These are phyloP conservation scores for Agrilus planipennis DNA, from an alignment of 1,140 invertebrate species.

Conservation along the genomic window DNA sequence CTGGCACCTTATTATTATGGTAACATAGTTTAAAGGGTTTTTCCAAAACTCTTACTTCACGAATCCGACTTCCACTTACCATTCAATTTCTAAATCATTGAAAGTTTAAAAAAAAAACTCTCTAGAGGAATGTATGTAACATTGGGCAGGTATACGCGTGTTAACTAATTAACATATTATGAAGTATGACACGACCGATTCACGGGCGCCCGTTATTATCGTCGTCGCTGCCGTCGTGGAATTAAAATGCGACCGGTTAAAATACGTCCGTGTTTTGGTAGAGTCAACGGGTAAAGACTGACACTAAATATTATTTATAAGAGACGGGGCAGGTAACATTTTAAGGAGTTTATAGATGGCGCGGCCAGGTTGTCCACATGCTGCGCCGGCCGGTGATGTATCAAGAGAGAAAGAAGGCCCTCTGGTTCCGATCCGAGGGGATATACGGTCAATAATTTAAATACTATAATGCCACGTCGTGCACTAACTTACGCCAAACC, in stretches of 20 bases:
- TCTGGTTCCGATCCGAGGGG: slow-evolving; percentile 11
- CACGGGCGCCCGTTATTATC: background rate
- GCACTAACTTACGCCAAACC: slow-evolving; percentile 15
- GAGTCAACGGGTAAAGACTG: slow-evolving; percentile 8
- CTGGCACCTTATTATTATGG: no score
- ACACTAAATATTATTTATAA: slow-evolving; percentile 16
- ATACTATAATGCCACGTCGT: slow-evolving; percentile 15
- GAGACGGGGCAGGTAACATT: slow-evolving; percentile 12
- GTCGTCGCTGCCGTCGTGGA: background rate
- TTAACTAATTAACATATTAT: background rate
- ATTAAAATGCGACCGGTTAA: slow-evolving; percentile 7
- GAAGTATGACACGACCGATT: background rate
- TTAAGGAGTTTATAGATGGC: slow-evolving; percentile 16
- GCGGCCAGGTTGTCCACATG: slow-evolving; percentile 15
- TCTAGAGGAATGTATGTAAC: background rate
- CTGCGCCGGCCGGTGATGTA: slow-evolving; percentile 15
- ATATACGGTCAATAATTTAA: slow-evolving; percentile 18
- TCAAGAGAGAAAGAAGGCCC: no score
- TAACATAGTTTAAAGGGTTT: no score
- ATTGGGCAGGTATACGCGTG: background rate
- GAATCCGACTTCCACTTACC: no score
- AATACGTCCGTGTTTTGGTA: slow-evolving; percentile 13
- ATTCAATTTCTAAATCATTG: no score
- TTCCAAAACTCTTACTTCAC: no score
- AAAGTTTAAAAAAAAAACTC: slow-evolving; percentile 2